phyloP scores from a whole-genome alignment of 2,113 vertebrate genomes.

The Amia ocellicauda region DNA sequence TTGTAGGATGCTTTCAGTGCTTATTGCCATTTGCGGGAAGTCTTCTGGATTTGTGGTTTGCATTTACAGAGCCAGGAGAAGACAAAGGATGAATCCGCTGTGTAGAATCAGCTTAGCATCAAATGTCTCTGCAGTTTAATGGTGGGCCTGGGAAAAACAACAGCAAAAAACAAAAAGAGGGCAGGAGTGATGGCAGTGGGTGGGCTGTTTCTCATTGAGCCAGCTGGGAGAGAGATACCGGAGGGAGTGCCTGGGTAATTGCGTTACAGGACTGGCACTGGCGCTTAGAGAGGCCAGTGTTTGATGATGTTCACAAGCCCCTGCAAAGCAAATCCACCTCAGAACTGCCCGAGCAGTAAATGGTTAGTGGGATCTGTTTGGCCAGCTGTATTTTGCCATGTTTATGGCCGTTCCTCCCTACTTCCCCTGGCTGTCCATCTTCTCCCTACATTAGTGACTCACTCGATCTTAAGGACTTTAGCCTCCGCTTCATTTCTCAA shows the following conservation, averaged over 20 bases:
- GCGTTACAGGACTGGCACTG: neutral
- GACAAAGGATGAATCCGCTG: no score
- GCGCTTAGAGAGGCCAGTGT: no score
- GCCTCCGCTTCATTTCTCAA: neutral
- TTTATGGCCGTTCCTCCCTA: conserved; percentile 27
- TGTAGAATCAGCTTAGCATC: no score
- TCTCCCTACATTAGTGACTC: conserved; percentile 44
- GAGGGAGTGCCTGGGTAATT: neutral
- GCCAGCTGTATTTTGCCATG: conserved; percentile 23
- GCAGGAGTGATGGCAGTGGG: neutral
- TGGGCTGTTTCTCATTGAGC: neutral
- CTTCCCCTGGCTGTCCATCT: conserved; percentile 37
- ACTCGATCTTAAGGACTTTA: conserved; percentile 44
- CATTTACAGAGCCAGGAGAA: no score
- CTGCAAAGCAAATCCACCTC: no score
- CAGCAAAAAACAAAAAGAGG: no score
- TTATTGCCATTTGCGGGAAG: no score
- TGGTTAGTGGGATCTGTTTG: conserved; percentile 38
- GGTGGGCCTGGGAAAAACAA: neutral
- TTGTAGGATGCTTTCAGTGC: no score
- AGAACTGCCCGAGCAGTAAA: conserved; percentile 34
- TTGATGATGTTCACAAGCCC: no score
- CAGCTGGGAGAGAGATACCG: neutral
- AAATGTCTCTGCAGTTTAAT: no score
- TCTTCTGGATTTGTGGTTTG: no score